A percentile compares a stretch with the other conserved stretches of the same genome.
These are phyloP conservation scores for Hypsopygia costalis DNA, from an alignment of 2,888 invertebrate species.

Conservation along the genomic window DNA sequence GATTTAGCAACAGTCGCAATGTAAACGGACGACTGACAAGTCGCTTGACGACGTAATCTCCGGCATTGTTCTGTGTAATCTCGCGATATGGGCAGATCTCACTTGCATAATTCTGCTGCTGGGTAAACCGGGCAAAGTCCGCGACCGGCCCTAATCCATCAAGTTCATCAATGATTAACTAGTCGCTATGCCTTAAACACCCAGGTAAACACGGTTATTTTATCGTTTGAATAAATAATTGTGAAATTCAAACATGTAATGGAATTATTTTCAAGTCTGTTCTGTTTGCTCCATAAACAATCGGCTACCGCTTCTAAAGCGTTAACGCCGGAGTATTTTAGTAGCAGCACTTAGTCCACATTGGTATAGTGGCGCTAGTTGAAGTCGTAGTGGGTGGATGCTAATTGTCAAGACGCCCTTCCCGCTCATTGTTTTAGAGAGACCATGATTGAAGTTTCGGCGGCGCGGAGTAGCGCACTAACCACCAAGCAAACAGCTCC, in stretches of 20 bases:
- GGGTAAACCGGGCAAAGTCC: constrained; percentile 52
- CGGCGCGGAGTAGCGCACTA: constrained; percentile 67
- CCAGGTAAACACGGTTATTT: constrained; percentile 50
- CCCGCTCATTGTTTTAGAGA: constrained; percentile 79
- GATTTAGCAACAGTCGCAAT: constrained; percentile 66
- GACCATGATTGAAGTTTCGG: constrained; percentile 77
- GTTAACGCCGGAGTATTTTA: constrained; percentile 48
- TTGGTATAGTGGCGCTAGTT: constrained; percentile 56
- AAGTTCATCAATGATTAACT: constrained; percentile 65
- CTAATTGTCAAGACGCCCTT: constrained; percentile 76
- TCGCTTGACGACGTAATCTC: constrained; percentile 71
- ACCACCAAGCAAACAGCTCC: constrained; percentile 65
- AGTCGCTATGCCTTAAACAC: constrained; percentile 57
- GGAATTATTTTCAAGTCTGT: constrained; percentile 44
- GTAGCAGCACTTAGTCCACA: constrained; percentile 59
- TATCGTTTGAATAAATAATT: constrained; percentile 56
- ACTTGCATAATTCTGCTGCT: constrained; percentile 71
- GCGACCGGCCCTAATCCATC: constrained; percentile 61
- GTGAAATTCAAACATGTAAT: constrained; percentile 52
- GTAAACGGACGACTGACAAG: constrained; percentile 56
- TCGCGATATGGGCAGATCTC: constrained; percentile 66
- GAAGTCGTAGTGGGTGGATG: constrained; percentile 69
- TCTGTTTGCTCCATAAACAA: constrained; percentile 41
- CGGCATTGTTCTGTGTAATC: constrained; percentile 74
- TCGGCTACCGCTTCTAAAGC: constrained; percentile 41